Conservation (phyloP, 2,797 vertebrate species). For the Paramormyrops hopkinsi region DNA sequence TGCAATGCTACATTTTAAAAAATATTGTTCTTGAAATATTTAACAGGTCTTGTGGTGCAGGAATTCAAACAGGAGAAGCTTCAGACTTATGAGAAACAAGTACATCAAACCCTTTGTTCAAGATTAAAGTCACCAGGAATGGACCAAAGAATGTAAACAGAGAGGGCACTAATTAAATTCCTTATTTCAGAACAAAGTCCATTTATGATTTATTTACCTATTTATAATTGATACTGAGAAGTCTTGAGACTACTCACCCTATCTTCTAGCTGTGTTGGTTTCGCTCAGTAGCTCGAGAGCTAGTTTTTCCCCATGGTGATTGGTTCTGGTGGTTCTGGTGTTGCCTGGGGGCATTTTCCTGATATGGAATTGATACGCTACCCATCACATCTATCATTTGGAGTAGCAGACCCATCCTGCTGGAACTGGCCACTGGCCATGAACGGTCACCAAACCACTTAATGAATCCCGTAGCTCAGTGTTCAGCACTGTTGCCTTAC, state of each 20-base stretch:
- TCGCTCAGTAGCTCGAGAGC: neutral
- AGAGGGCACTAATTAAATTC: neutral
- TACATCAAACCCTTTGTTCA: neutral
- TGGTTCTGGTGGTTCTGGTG: neutral
- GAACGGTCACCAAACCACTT: neutral
- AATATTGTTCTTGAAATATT: neutral
- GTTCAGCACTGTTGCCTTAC: neutral
- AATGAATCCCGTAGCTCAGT: neutral
- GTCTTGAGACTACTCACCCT: neutral
- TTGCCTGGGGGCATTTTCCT: neutral
- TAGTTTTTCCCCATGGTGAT: neutral
- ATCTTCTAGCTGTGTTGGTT: neutral
- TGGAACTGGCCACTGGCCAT: neutral
- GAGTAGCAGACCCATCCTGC: neutral
- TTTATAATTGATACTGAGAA: constrained; percentile 5
- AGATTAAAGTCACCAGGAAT: neutral
- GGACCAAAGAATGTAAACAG: neutral
- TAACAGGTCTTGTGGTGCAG: neutral
- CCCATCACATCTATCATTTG: neutral
- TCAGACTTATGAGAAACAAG: neutral
- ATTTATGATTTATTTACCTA: constrained; percentile 1
- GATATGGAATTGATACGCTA: neutral
- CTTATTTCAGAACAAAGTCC: neutral
- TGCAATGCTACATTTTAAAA: neutral
- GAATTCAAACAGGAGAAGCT: neutral